Base-by-base conservation (phyloP, 2,888 invertebrate species). In the Watsonalla cultraria region DNA sequence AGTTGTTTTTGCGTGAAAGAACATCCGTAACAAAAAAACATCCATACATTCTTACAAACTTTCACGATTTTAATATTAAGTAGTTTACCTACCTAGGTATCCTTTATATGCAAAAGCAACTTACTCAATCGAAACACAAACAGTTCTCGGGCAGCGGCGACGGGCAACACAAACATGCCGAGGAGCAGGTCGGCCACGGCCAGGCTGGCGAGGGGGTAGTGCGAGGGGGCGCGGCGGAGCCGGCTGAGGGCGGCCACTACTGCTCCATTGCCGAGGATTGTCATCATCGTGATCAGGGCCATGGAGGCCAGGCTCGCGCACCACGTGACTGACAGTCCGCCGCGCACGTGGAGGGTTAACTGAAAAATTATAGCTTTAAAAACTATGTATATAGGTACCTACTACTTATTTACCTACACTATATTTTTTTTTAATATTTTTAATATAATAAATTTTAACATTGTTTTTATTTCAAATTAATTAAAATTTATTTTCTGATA, bases 181-280 rank as follows among this genome's bases (percentile, higher is more conserved):
- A 94, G 85, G 51, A 94, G 78, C 35, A 94, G 77, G 67, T 94
- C 94, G 2, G 94, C 94, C 0, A 92, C 84, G 0, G 94, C 94
- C 57, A 94, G 75, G 61, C 94, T 94, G 2, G 92, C 93, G n/a
- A 94, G 92, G 56, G 94, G 92, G 66, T 92, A 93, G 70, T 94
- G 94, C 5, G 94, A 92, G 0, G 94, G 93, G n/a, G 82, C 76
- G 0, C 80, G 76, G 45, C 70, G 66, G n/a, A 78, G 73, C 2
- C 78, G 70, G 51, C 71, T 61, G 39, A 90, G 58, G 0, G 84
- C 88, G 0, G 67, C 51, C 60, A 90, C 60, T 42, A 89, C 88
- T 0, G 79, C 80, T 2, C 67, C 60, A 61, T 90, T 90, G 13
- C 85, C 87, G 7, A 68, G 55, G 6, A 82, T 60, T 0, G 83